Percentiles rank a stretch among this genome's conserved stretches.
Conservation (phyloP, 1,140 invertebrate genomes). For the Thaumatotibia leucotreta region DNA sequence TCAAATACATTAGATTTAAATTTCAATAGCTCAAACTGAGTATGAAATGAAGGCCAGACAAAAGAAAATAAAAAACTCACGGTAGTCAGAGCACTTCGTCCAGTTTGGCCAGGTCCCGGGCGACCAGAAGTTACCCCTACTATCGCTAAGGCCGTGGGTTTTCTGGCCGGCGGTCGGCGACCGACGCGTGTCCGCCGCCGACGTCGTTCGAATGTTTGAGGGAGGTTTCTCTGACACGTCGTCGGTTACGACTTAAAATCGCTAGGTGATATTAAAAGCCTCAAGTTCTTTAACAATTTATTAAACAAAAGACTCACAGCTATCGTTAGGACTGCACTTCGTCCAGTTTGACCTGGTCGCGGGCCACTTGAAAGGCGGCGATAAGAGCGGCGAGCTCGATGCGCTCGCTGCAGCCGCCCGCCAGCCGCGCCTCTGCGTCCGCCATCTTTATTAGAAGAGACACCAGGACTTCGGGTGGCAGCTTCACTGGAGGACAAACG, state of each 20-base stretch:
- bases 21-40: no score
- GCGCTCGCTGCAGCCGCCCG: conserved; percentile 87
- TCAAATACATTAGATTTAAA: no score
- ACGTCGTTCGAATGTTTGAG: no score
- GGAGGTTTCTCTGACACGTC: no score
- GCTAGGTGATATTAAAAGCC: background rate
- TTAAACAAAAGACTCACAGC: background rate
- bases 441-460: conserved; percentile 88
- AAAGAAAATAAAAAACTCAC: no score
- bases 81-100: background rate
- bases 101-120: no score
- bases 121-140: background rate
- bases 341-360: conserved; percentile 75
- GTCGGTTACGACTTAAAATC: no score
- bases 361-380: conserved; percentile 85
- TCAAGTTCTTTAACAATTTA: background rate
- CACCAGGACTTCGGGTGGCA: conserved; percentile 85
- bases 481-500: conserved; percentile 83
- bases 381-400: conserved; percentile 91
- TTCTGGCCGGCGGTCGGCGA: no score
- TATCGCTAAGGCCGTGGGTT: no score
- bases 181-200: no score
- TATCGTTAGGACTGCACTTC: background rate
- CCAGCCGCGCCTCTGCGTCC: conserved; percentile 87
- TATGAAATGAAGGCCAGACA: no score